These are phyloP conservation scores for Diabrotica virgifera DNA, from an alignment of 1,140 invertebrate genomes.

Conservation along the genomic window DNA sequence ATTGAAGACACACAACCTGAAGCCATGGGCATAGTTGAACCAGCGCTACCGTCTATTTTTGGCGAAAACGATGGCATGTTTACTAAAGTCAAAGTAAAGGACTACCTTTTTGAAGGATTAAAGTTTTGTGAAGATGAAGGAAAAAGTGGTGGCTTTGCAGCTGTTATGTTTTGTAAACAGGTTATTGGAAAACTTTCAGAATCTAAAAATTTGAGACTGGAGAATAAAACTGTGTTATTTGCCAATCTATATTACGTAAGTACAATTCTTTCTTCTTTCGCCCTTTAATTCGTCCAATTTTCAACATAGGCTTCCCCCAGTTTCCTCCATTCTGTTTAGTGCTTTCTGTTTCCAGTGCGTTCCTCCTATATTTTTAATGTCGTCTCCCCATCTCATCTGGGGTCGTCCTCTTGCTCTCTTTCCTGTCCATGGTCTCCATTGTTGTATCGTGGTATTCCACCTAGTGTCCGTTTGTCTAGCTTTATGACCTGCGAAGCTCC, in stretches of 20 bases:
- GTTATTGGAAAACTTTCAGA: conserved; percentile 22
- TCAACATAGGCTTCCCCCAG: too few species aligned
- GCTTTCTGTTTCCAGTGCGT: too few species aligned
- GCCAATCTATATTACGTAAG: conserved; percentile 32
- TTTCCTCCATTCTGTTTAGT: too few species aligned
- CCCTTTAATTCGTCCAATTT: too few species aligned
- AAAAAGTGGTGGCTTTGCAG: conserved; percentile 26
- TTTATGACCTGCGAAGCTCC: too few species aligned
- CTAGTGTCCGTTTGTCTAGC: too few species aligned
- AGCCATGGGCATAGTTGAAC: conserved; percentile 24
- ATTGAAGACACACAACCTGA: conserved; percentile 26
- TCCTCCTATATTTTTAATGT: too few species aligned
- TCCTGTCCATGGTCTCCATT: too few species aligned
- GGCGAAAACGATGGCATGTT: conserved; percentile 32
- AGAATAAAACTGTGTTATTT: conserved; percentile 27
- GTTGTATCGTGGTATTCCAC: too few species aligned
- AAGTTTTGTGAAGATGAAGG: conserved; percentile 31
- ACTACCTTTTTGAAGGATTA: conserved; percentile 33
- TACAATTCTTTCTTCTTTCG: too few species aligned
- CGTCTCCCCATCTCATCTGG: too few species aligned
- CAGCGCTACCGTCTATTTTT: conserved; percentile 27
- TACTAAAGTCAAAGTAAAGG: conserved; percentile 30
- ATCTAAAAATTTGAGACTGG: conserved; percentile 28
- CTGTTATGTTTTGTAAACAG: conserved; percentile 28
- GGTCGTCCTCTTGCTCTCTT: too few species aligned